These are phyloP conservation scores for Thumatha senex DNA, from an alignment of 2,888 invertebrate genomes.

Conservation along the genomic window DNA sequence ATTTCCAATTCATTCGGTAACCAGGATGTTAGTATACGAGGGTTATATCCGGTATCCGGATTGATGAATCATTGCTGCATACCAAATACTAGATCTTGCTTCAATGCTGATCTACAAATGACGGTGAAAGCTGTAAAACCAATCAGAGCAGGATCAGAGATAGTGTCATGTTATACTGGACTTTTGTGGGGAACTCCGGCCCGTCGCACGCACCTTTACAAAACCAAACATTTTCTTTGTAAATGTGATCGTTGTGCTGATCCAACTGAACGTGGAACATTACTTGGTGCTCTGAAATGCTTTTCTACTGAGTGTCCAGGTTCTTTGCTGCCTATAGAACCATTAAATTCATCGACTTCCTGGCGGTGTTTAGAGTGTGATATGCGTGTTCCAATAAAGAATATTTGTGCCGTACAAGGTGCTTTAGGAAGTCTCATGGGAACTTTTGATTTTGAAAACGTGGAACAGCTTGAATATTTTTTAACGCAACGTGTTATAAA, in stretches of 20 bases:
- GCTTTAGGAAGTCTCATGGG: slow-evolving; percentile 82
- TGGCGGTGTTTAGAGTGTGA: slow-evolving; percentile 85
- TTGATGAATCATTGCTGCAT: slow-evolving; percentile 88
- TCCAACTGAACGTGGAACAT: slow-evolving; percentile 85
- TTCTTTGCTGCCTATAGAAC: slow-evolving; percentile 81
- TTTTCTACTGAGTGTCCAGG: slow-evolving; percentile 79
- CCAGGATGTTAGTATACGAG: slow-evolving; percentile 81
- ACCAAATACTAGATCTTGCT: slow-evolving; percentile 86
- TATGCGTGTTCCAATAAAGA: slow-evolving; percentile 70
- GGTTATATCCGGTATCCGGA: slow-evolving; percentile 86
- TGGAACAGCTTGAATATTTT: slow-evolving; percentile 82
- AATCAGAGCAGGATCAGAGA: slow-evolving; percentile 84
- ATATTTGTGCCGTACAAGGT: slow-evolving; percentile 76
- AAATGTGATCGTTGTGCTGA: slow-evolving; percentile 86
- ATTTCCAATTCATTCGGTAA: slow-evolving; percentile 73
- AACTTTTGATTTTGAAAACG: slow-evolving; percentile 73
- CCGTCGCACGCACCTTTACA: slow-evolving; percentile 83
- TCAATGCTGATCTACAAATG: slow-evolving; percentile 83
- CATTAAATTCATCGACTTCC: slow-evolving; percentile 72
- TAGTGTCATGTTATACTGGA: slow-evolving; percentile 86
- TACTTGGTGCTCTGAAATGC: slow-evolving; percentile 83
- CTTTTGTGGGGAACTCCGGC: slow-evolving; percentile 87
- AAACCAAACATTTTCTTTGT: slow-evolving; percentile 88
- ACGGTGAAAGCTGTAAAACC: slow-evolving; percentile 83
- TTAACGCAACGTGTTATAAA: slow-evolving; percentile 77